A percentile compares a stretch with the other conserved stretches of the same genome.
Evolutionary conservation across 2,113 vertebrate species (phyloP).

Genomic region (Delphinapterus leucas): DNA sequence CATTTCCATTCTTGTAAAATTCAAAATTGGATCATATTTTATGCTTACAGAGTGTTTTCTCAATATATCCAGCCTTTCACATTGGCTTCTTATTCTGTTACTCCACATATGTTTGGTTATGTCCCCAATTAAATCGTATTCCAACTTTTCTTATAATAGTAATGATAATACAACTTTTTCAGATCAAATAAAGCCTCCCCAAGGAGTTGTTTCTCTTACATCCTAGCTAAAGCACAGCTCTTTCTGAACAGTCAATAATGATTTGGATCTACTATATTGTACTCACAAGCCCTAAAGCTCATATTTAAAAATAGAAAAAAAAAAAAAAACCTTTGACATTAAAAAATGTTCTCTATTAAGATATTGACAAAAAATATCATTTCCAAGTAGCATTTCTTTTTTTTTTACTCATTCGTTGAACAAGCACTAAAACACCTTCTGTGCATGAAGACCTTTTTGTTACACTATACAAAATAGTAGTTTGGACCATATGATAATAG

Average conservation of each 20-base stretch:
- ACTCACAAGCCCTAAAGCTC: background rate
- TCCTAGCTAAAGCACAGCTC: background rate
- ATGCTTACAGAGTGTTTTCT: slow-evolving; percentile 23
- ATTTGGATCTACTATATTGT: slow-evolving; percentile 24
- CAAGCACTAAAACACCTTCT: background rate
- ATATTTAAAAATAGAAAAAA: background rate
- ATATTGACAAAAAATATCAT: background rate
- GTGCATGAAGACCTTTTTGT: background rate
- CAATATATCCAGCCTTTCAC: slow-evolving; percentile 56
- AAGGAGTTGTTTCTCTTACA: background rate
- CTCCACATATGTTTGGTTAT: slow-evolving; percentile 57
- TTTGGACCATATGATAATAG: background rate
- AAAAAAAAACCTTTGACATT: background rate
- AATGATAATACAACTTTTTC: slow-evolving; percentile 50
- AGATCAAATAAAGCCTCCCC: slow-evolving; percentile 13
- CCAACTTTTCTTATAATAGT: slow-evolving; percentile 59
- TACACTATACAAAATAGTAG: background rate
- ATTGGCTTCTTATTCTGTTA: slow-evolving; percentile 32
- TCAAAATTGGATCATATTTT: slow-evolving; percentile 66
- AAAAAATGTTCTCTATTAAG: background rate
- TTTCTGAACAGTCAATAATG: slow-evolving; percentile 55
- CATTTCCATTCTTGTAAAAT: slow-evolving; percentile 46
- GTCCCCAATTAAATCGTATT: slow-evolving; percentile 52
- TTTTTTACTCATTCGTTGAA: background rate
- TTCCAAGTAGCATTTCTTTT: slow-evolving; percentile 45